A percentile compares a stretch with the other conserved stretches of the same genome.
Evolutionary conservation across 2,113 vertebrate genomes (phyloP).

Genomic region (Pomatostomus ruficeps): DNA sequence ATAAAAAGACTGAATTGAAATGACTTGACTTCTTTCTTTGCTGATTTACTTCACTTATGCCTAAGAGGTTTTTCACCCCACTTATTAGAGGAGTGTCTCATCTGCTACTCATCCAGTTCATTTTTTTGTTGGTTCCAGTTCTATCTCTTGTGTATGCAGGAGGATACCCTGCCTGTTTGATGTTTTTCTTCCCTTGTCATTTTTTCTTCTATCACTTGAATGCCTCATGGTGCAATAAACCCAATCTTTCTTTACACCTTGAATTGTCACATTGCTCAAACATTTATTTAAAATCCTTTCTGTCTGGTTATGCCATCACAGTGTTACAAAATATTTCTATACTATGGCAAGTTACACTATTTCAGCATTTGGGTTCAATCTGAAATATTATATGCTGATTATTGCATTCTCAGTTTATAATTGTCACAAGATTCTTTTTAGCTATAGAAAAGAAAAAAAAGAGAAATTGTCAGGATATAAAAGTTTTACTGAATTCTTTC

Average conservation of each 20-base stretch:
- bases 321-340: neutral
- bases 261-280: neutral
- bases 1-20: neutral
- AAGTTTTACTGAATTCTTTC: neutral
- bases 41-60: neutral
- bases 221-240: rapidly evolving
- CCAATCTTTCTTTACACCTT: neutral
- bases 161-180: neutral
- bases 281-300: neutral
- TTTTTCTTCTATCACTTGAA: neutral
- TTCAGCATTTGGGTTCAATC: neutral
- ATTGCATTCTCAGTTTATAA: neutral
- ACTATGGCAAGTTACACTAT: neutral
- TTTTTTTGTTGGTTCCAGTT: neutral
- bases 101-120: neutral
- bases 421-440: neutral
- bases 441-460: neutral
- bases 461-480: neutral
- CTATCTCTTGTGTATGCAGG: neutral
- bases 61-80: neutral
- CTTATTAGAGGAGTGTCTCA: neutral
- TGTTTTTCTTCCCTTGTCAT: neutral
- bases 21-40: neutral
- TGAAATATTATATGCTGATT: neutral
- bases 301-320: neutral